These are phyloP conservation scores for Carassius auratus DNA, from an alignment of 2,113 vertebrate genomes.

Conservation along the genomic window DNA sequence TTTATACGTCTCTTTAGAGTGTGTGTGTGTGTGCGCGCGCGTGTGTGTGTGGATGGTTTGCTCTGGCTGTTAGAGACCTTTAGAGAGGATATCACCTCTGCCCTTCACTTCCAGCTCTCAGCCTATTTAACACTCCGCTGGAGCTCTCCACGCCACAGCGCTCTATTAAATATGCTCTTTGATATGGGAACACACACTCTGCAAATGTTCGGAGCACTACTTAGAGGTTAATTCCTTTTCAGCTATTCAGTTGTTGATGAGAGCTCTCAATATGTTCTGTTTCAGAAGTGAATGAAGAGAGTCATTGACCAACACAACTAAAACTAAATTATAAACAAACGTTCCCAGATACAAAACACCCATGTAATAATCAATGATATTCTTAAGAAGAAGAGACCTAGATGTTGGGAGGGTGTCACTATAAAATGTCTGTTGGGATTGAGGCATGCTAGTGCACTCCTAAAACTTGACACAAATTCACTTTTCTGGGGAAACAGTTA, in stretches of 20 bases:
- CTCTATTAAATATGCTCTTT: slow-evolving; percentile 53
- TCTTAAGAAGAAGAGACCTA: background rate
- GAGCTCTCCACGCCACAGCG: slow-evolving; percentile 32
- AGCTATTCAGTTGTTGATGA: slow-evolving; percentile 46
- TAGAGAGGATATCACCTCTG: slow-evolving; percentile 33
- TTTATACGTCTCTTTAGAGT: background rate
- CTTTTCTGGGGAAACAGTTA: background rate
- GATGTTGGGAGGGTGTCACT: background rate
- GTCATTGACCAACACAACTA: slow-evolving; percentile 9
- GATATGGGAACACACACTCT: slow-evolving; percentile 39
- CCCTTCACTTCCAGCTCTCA: slow-evolving; percentile 41
- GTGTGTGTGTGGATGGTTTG: background rate
- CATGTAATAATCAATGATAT: background rate
- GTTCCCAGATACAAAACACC: background rate
- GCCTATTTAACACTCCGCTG: slow-evolving; percentile 48
- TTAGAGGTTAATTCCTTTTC: slow-evolving; percentile 53
- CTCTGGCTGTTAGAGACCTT: slow-evolving; percentile 28
- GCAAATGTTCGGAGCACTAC: slow-evolving; percentile 40
- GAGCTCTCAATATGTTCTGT: slow-evolving; percentile 42
- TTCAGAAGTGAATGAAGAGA: slow-evolving; percentile 18
- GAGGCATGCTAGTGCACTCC: background rate
- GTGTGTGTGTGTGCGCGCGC: no score
- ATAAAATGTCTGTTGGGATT: background rate
- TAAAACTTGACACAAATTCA: no score
- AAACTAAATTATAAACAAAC: slow-evolving; percentile 11